Percentiles rank a stretch among this genome's conserved stretches.
Conservation (phyloP, 2,888 invertebrate species). For the Nemurella pictetii region DNA sequence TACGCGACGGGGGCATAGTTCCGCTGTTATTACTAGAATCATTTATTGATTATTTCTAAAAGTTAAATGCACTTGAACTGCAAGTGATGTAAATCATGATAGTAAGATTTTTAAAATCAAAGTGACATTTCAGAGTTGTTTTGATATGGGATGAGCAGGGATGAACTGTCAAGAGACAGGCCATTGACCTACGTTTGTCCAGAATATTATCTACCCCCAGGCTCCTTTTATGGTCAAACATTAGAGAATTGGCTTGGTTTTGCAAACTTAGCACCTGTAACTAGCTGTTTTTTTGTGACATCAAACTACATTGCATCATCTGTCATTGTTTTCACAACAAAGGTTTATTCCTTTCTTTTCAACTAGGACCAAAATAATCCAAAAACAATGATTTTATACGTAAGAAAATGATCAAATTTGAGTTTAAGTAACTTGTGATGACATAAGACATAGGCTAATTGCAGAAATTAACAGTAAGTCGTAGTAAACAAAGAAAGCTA, state of each 20-base stretch:
- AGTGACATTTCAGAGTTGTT: background rate
- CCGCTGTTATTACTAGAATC: too few relatives aligned
- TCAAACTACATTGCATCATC: slow-evolving; percentile 8
- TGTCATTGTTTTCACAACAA: background rate
- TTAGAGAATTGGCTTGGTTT: background rate
- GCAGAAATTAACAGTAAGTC: background rate
- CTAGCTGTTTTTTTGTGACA: background rate
- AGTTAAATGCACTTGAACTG: background rate
- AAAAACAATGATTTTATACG: background rate
- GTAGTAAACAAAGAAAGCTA: slow-evolving; percentile 24
- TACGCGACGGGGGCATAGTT: too few relatives aligned
- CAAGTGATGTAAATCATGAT: background rate
- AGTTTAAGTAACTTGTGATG: background rate
- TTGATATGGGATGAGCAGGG: background rate
- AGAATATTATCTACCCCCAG: background rate
- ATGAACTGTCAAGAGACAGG: background rate
- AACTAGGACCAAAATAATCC: background rate
- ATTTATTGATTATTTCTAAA: too few relatives aligned
- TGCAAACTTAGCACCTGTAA: background rate
- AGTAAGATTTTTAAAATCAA: background rate
- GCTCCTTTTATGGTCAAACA: background rate
- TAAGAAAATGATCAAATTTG: background rate
- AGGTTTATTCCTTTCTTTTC: background rate
- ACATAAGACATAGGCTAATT: background rate
- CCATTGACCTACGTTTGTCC: background rate